Base-by-base conservation (phyloP, 2,888 invertebrate species). In the Omphaloscelis lunosa region DNA sequence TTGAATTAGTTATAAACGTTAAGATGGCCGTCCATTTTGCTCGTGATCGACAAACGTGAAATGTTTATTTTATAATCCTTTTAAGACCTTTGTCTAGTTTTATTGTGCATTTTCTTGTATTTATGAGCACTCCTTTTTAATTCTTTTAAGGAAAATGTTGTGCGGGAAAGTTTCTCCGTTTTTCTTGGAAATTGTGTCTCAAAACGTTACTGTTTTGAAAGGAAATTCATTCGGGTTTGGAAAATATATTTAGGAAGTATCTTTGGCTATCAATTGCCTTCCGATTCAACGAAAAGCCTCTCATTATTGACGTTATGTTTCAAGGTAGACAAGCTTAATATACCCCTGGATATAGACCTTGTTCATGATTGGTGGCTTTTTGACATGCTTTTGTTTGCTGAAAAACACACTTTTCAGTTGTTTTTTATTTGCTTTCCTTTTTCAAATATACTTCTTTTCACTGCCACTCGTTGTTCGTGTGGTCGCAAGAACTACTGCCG, bases 41-140 rank as follows among this genome's bases (percentile, higher is more conserved):
- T 80, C 83, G 80, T 84, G 86, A 83, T 83, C 76, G 71, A 78
- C 45, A 78, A 83, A 77, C 88, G 84, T 89, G 84, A 39, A 80
- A 71, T 82, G 86, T 87, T 77, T 86, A 83, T 77, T 85, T 86
- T 79, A 77, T 79, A 83, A 86, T 82, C 73, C 82, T 82, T 85
- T 82, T 79, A 71, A 65, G 66, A 9, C 17, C 71, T 45, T 48
- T 65, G 51, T 53, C 61, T 56, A 51, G 17, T 72, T 59, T 45
- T 62, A 34, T 71, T 73, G 29, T 70, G 2, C 0, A 23, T 63
- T 48, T 71, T 68, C 20, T 39, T 62, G 20, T 59, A 69, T 65
- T 69, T 69, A 69, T 69, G 27, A 72, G 27, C 39, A n/a, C 41
- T 45, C 9, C 17, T 65, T 79, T 56, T 51, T 20, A 12, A 68